Conservation (phyloP, 2,797 vertebrate species). For the Sebastes aleutianus region DNA sequence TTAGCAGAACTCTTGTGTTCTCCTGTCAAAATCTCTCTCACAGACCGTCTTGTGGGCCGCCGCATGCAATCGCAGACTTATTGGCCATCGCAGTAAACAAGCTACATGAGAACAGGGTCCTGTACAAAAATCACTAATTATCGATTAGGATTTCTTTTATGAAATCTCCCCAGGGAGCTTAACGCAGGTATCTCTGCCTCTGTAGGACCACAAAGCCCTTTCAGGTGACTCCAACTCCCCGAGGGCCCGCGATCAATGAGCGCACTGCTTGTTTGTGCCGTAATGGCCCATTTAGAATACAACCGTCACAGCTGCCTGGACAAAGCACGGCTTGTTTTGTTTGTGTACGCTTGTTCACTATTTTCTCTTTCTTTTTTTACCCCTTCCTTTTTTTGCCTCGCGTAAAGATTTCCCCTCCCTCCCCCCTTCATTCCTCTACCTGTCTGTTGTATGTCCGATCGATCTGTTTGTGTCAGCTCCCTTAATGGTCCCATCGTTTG, state of each 20-base stretch:
- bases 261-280: conserved; percentile 65
- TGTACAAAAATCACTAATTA: conserved; percentile 64
- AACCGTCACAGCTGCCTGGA: conserved; percentile 66
- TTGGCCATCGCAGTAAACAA: conserved; percentile 34
- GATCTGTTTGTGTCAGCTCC: conserved; percentile 78
- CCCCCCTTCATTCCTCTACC: conserved; percentile 33
- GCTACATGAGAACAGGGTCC: conserved; percentile 31
- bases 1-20: background rate
- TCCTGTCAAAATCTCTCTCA: conserved; percentile 9
- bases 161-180: conserved; percentile 35
- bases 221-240: conserved; percentile 59
- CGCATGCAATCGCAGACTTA: background rate
- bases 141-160: conserved; percentile 60
- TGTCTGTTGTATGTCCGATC: conserved; percentile 69
- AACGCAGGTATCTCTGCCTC: conserved; percentile 42
- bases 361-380: conserved; percentile 34
- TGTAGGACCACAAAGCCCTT: conserved; percentile 43
- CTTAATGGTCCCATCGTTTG: conserved; percentile 68
- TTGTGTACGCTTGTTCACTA: conserved; percentile 44
- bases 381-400: conserved; percentile 1
- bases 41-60: background rate
- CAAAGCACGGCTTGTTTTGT: conserved; percentile 67
- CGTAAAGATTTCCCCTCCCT: conserved; percentile 46
- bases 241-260: conserved; percentile 67
- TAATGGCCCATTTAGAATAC: conserved; percentile 76